Evolutionary conservation across 2,113 vertebrate genomes (phyloP).

Genomic region (Nannospalax galili): DNA sequence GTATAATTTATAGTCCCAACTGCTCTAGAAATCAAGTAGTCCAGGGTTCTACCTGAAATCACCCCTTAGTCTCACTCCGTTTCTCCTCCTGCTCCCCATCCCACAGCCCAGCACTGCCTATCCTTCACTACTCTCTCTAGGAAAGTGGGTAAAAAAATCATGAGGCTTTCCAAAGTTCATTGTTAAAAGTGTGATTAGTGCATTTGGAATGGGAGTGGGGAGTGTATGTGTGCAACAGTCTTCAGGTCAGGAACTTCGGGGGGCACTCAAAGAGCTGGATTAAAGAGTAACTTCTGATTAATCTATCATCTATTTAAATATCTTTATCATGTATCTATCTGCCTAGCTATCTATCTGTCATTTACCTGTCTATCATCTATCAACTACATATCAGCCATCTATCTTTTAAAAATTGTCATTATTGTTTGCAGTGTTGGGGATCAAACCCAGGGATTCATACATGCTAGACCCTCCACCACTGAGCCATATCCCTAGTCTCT

Average conservation of each 20-base stretch:
- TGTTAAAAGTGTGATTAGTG: no score
- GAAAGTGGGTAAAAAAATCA: no score
- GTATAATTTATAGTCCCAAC: background rate
- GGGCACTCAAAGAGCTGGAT: background rate
- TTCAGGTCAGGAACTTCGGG: no score
- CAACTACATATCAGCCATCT: background rate
- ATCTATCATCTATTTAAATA: background rate
- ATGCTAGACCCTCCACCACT: background rate
- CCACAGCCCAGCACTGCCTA: fast-evolving
- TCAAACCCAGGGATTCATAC: background rate
- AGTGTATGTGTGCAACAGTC: no score
- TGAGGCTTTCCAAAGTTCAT: no score
- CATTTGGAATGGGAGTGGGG: no score
- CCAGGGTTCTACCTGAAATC: background rate
- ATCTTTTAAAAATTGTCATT: background rate
- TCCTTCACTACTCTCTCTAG: background rate
- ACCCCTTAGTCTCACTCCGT: fast-evolving
- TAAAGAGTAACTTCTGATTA: constrained; percentile 15
- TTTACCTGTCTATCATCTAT: no score
- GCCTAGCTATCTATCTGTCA: background rate
- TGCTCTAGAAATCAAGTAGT: background rate
- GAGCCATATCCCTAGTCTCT: background rate
- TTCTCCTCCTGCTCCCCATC: background rate
- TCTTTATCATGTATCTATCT: background rate
- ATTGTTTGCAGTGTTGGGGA: background rate